Evolutionary conservation across 30 jellyfish, hydroid and myxozoan species (phyloP).

Genomic region (Hydra vulgaris): DNA sequence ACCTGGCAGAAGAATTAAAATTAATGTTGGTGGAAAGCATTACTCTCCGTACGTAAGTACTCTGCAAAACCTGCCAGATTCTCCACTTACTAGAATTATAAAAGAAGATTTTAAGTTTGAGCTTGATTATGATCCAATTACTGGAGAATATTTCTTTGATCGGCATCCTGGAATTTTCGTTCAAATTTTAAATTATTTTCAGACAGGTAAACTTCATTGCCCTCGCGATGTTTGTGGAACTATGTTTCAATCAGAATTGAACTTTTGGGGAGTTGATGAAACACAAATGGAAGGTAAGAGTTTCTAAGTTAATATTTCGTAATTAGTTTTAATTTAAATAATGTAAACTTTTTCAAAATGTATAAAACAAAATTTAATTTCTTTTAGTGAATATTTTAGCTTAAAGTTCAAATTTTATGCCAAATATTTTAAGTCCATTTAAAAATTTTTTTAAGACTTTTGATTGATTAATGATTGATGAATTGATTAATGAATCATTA

Average conservation of each 20-base stretch:
- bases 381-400: too few relatives aligned
- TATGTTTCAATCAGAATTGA: conserved; percentile 74
- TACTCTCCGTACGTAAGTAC: conserved; percentile 75
- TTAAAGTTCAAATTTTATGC: too few relatives aligned
- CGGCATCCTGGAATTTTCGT: conserved; percentile 81
- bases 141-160: conserved; percentile 61
- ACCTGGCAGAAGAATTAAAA: conserved; percentile 15
- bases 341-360: too few relatives aligned
- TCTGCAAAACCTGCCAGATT: conserved; percentile 68
- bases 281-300: conserved; percentile 73
- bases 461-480: too few relatives aligned
- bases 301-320: too few relatives aligned
- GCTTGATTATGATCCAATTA: conserved; percentile 59
- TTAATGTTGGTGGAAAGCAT: conserved; percentile 80
- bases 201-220: conserved; percentile 86
- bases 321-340: too few relatives aligned
- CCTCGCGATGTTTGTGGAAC: conserved; percentile 95
- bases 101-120: conserved; percentile 37
- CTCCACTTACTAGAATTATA: conserved; percentile 78
- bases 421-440: too few relatives aligned
- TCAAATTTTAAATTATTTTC: conserved; percentile 71
- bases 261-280: conserved; percentile 93
- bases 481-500: too few relatives aligned
- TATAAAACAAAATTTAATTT: too few relatives aligned
- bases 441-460: too few relatives aligned